A percentile compares a stretch with the other conserved stretches of the same genome.
Evolutionary conservation across 2,113 vertebrate genomes (phyloP).

Genomic region (Gracilinanus agilis): DNA sequence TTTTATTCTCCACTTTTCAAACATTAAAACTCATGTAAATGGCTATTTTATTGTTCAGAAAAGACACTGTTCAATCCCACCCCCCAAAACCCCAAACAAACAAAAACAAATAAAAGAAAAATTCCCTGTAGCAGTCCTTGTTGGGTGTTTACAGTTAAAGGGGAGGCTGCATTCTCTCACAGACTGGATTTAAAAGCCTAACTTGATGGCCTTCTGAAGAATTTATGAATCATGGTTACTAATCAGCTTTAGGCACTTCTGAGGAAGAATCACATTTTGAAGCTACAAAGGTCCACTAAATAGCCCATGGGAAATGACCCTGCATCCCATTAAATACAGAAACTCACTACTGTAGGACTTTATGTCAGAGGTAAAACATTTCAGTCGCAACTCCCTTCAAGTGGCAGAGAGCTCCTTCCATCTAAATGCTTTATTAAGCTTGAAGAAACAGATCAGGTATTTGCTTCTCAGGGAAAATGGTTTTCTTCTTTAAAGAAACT

Average conservation of each 20-base stretch:
- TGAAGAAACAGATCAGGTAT: conserved; percentile 71
- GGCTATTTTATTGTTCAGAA: conserved; percentile 51
- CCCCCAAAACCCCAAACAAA: conserved; percentile 45
- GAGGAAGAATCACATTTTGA: conserved; percentile 88
- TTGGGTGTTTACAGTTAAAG: conserved; percentile 72
- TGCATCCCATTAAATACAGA: conserved; percentile 86
- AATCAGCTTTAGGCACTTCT: conserved; percentile 92
- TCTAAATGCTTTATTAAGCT: conserved; percentile 77
- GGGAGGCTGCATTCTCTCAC: conserved; percentile 80
- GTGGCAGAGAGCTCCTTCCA: conserved; percentile 72
- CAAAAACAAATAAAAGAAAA: conserved; percentile 34
- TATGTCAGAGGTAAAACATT: conserved; percentile 82
- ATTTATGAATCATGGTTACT: conserved; percentile 93
- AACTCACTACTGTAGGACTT: conserved; percentile 74
- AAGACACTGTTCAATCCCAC: neutral
- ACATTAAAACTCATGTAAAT: conserved; percentile 58
- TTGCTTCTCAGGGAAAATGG: conserved; percentile 55
- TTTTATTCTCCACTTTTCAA: conserved; percentile 18
- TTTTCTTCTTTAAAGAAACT: conserved; percentile 70
- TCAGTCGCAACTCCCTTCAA: conserved; percentile 79
- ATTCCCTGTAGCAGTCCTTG: neutral
- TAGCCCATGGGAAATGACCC: conserved; percentile 91
- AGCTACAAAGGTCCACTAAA: conserved; percentile 92
- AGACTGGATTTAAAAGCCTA: conserved; percentile 87
- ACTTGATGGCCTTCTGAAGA: conserved; percentile 89